These are phyloP conservation scores for Leptinotarsa rubiginosa DNA, from an alignment of 2,888 invertebrate genomes.

Conservation along the genomic window DNA sequence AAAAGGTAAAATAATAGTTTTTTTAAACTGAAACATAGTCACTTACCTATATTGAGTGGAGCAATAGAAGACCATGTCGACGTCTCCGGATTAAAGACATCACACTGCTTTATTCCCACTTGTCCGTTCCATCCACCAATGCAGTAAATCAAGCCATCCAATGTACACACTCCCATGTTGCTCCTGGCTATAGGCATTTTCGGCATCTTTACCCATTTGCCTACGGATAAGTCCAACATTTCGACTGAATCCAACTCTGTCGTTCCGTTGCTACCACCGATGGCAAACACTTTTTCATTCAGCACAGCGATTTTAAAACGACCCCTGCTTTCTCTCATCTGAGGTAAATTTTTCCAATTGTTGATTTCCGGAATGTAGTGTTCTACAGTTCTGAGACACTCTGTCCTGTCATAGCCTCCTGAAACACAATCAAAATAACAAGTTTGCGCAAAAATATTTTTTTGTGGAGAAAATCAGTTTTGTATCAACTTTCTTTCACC, in stretches of 20 bases:
- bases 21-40: background rate
- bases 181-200: conserved; percentile 74
- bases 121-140: conserved; percentile 85
- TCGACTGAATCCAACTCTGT: conserved; percentile 82
- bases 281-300: conserved; percentile 77
- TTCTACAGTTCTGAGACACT: conserved; percentile 82
- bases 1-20: too few relatives aligned
- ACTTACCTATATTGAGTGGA: conserved; percentile 73
- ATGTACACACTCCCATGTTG: conserved; percentile 77
- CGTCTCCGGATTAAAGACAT: conserved; percentile 74
- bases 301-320: conserved; percentile 82
- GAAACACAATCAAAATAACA: conserved; percentile 33
- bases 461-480: too few relatives aligned
- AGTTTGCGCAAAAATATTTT: too few relatives aligned
- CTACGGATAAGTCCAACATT: conserved; percentile 66
- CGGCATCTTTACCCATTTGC: conserved; percentile 66
- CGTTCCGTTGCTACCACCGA: conserved; percentile 87
- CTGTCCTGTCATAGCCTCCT: conserved; percentile 87
- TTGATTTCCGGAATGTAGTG: conserved; percentile 78
- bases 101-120: conserved; percentile 78
- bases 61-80: conserved; percentile 78
- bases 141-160: conserved; percentile 77
- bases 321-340: conserved; percentile 82
- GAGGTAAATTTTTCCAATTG: conserved; percentile 76
- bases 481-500: too few relatives aligned